Base-by-base conservation (phyloP, 2,888 invertebrate species). In the Lagria hirta region DNA sequence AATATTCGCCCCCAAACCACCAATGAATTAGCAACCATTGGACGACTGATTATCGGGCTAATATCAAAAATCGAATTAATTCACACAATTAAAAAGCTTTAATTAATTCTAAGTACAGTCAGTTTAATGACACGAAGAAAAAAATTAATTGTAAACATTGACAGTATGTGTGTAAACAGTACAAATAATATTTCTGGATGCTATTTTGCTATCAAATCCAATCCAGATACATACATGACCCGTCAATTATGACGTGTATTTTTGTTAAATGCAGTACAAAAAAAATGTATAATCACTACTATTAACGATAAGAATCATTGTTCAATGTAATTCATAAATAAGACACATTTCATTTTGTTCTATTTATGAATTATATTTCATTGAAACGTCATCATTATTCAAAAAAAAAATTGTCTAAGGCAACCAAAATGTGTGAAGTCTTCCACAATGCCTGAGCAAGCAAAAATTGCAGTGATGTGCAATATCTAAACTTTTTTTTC, bases 221-320 rank as follows among this genome's bases (percentile, higher is more conserved):
- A 50, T 43, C 48, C 55, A 46, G 51, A 54, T 48, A 60, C 52
- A 46, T 51, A 47, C 50, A 49, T 54, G 44, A 54, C 46, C 60
- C 65, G 65, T 65, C 63, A 58, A 64, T 60, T 61, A 58, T 36
- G 66, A 58, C 66, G 65, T 64, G 63, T 68, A 67, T 68, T 69
- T 69, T 70, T 69, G 64, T 69, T 70, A 69, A 68, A 65, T 57
- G 60, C 63, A 71, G 70, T 71, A 71, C 70, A 71, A 70, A 24
- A 7, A 24, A 10, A 35, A 69, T 63, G 52, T 59, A 54, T 60
- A 61, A 59, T 59, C 57, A 59, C 52, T 51, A 36, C 45, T 53
- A 55, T 10, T 44, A 24, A 23, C 17, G 38, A 7, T 28, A 34
- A 29, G 36, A 22, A 24, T 32, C 32, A 28, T 42, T 36, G 42